Evolutionary conservation across 2,888 invertebrate genomes (phyloP).

Genomic region (Platynereis dumerilii): DNA sequence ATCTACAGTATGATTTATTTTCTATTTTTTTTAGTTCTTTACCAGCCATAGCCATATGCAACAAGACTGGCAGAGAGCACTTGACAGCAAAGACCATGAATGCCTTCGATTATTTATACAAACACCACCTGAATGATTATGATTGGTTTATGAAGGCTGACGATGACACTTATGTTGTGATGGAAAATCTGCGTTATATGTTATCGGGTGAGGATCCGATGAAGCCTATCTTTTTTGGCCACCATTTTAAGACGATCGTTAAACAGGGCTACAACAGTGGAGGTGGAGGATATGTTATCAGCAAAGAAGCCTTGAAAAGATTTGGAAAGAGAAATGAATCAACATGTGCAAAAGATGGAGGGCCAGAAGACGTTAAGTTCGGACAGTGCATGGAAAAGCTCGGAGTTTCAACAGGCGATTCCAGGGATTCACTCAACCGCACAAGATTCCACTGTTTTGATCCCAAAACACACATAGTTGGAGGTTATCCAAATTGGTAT

Average conservation of each 20-base stretch:
- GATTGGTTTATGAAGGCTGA: too few species aligned
- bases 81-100: slow-evolving; percentile 96
- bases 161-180: too few species aligned
- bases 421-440: slow-evolving; percentile 49
- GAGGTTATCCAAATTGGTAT: slow-evolving; percentile 55
- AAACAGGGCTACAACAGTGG: slow-evolving; percentile 40
- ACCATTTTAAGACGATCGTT: slow-evolving; percentile 53
- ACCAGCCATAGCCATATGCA: too few species aligned
- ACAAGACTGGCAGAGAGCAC: slow-evolving; percentile 86
- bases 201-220: slow-evolving; percentile 74
- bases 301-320: too few species aligned
- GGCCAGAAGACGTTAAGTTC: slow-evolving; percentile 56
- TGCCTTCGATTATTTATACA: slow-evolving; percentile 86
- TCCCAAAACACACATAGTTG: slow-evolving; percentile 52
- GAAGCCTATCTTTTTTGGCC: slow-evolving; percentile 80
- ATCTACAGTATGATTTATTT: too few species aligned
- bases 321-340: slow-evolving; percentile 27
- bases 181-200: too few species aligned
- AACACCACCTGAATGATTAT: too few species aligned
- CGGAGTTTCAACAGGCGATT: slow-evolving; percentile 50
- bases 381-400: slow-evolving; percentile 55
- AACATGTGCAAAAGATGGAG: slow-evolving; percentile 43
- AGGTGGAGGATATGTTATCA: too few species aligned
- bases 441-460: slow-evolving; percentile 59
- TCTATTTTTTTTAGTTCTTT: too few species aligned